Percentiles rank a stretch among this genome's conserved stretches.
Conservation (phyloP, 2,888 invertebrate genomes). For the Malacosoma neustria region DNA sequence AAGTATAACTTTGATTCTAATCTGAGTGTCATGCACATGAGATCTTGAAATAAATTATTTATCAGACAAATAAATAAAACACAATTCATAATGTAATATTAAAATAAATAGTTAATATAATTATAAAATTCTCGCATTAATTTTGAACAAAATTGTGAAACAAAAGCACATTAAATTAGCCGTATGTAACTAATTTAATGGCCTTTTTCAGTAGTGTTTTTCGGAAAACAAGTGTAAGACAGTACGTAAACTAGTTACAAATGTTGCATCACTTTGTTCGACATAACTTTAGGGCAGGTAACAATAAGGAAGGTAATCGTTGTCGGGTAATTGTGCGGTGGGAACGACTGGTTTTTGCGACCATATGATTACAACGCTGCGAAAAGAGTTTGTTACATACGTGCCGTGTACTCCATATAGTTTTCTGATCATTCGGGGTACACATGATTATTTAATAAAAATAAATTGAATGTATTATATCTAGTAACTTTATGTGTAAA, state of each 20-base stretch:
- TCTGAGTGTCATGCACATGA: neutral
- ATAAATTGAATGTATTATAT: too few relatives aligned
- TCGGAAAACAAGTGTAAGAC: constrained; percentile 17
- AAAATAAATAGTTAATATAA: neutral
- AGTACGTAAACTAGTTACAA: constrained; percentile 25
- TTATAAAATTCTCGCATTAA: neutral
- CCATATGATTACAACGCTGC: constrained; percentile 30
- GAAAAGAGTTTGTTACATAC: constrained; percentile 34
- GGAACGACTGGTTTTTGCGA: constrained; percentile 51
- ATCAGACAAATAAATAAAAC: neutral
- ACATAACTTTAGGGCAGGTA: constrained; percentile 37
- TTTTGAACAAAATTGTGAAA: neutral
- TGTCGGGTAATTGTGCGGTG: constrained; percentile 42
- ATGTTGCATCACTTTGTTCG: constrained; percentile 34
- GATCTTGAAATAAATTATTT: neutral
- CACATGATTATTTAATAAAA: too few relatives aligned
- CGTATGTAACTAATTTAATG: neutral
- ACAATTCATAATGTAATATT: neutral
- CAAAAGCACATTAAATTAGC: neutral
- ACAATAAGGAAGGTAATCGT: constrained; percentile 54
- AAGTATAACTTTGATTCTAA: neutral
- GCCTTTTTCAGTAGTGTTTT: constrained; percentile 3
- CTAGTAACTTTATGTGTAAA: too few relatives aligned
- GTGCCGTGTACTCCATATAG: too few relatives aligned
- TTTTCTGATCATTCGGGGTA: too few relatives aligned